These are phyloP conservation scores for Andrena praecox DNA, from an alignment of 2,888 invertebrate species.

Conservation along the genomic window DNA sequence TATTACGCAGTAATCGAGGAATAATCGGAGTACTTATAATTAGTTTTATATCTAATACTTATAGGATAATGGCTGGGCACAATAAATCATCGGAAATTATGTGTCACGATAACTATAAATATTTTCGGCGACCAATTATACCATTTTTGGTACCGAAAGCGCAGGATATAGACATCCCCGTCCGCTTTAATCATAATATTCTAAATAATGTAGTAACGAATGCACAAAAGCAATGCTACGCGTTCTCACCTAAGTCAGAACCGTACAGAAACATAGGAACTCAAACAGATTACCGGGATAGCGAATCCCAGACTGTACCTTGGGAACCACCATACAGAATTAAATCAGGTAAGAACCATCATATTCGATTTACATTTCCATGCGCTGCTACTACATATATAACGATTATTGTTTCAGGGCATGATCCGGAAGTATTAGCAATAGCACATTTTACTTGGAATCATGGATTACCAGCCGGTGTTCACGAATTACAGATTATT, in stretches of 20 bases:
- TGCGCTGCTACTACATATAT: slow-evolving; percentile 15
- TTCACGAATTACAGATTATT: slow-evolving; percentile 88
- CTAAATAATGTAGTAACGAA: slow-evolving; percentile 47
- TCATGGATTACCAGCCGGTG: slow-evolving; percentile 88
- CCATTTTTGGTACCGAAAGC: slow-evolving; percentile 56
- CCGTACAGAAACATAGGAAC: slow-evolving; percentile 85
- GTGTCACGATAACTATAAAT: slow-evolving; percentile 41
- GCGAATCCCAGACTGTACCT: slow-evolving; percentile 91
- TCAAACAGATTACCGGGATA: slow-evolving; percentile 91
- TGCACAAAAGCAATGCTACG: slow-evolving; percentile 57
- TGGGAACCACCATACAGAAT: slow-evolving; percentile 90
- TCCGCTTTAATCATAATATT: slow-evolving; percentile 40
- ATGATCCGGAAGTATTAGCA: slow-evolving; percentile 88
- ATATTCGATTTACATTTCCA: slow-evolving; percentile 4
- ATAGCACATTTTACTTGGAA: slow-evolving; percentile 89
- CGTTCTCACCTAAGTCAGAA: slow-evolving; percentile 48
- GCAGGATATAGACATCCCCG: slow-evolving; percentile 51
- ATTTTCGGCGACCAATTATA: slow-evolving; percentile 60
- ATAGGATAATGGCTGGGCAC: slow-evolving; percentile 51
- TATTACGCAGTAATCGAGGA: not conserved
- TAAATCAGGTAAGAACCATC: slow-evolving; percentile 75
- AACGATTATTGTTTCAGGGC: slow-evolving; percentile 61
- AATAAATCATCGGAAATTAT: slow-evolving; percentile 18
- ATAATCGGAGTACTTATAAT: slow-evolving; percentile 1
- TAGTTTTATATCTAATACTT: slow-evolving; percentile 22